Base-by-base conservation (phyloP, 2,888 invertebrate species). In the Proisotoma minuta region DNA sequence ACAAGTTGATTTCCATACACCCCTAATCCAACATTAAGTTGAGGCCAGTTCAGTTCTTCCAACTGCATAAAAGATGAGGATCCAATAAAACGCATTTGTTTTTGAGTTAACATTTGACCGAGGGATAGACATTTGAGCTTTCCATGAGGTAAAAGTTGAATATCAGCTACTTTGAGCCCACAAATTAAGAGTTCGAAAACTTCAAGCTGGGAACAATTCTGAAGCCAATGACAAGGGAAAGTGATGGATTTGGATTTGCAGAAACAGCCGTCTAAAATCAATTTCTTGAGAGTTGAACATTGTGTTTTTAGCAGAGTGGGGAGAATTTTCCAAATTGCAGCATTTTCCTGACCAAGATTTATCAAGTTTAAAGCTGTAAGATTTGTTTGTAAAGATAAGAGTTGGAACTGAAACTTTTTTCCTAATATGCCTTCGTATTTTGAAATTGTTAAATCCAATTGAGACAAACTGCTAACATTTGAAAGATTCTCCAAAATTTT, bases 201-300 rank as follows among this genome's bases (percentile, higher is more conserved):
- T 18, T 63, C 43, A n/a, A 63, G 27, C 15, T 40, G 8, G 1
- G 22, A 23, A 18, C 63, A 63, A 5, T 57, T 28, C 26, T 60
- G 43, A 1, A 63, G 12, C 60, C 60, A 63, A 18, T 43, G 10
- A 26, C 63, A 59, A 22, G 28, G 28, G 29, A 63, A 63, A 3
- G 57, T 28, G 8, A 28, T 39, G 29, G 51, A 43, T 28, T 15
- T 5, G 22, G 5, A n/a, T 4, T 29, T 2, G 24, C 63, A 60
- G 40, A 63, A 60, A 43, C 63, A 60, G 12, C 63, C 63, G n/a
- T 60, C 63, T 3, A 63, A 22, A 1, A 57, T 27, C 3, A 63
- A 8, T 2, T 29, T 24, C 5, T 24, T 28, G 15, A 63, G 29
- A 15, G 60, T 63, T n/a, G n/a, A n/a, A n/a, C n/a, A n/a, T n/a